Evolutionary conservation across 2,888 invertebrate species (phyloP).

Genomic region (Andrena haemorrhoa): DNA sequence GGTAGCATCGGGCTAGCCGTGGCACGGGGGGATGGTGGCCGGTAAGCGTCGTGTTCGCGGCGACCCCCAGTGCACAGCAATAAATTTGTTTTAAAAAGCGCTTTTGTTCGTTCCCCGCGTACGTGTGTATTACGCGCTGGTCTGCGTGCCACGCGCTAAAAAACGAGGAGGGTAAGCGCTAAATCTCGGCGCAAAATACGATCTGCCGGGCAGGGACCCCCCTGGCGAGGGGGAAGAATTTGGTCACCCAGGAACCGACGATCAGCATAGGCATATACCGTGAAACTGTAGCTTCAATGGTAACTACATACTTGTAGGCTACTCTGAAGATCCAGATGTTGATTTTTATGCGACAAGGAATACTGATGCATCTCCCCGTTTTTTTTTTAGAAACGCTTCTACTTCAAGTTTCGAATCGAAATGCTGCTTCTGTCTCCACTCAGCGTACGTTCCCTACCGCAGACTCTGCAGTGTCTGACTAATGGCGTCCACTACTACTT

Average conservation of each 20-base stretch:
- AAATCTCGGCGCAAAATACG: slow-evolving; percentile 66
- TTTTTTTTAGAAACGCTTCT: too few relatives aligned
- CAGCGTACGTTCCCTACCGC: too few relatives aligned
- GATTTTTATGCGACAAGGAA: too few relatives aligned
- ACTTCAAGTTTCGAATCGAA: too few relatives aligned
- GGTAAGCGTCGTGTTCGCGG: slow-evolving; percentile 73
- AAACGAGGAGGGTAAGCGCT: slow-evolving; percentile 46
- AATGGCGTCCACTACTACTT: not conserved
- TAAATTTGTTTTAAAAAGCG: slow-evolving; percentile 81
- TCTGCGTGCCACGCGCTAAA: slow-evolving; percentile 48
- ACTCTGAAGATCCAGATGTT: too few relatives aligned
- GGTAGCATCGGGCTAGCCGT: slow-evolving; percentile 30
- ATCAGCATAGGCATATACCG: slow-evolving; percentile 22
- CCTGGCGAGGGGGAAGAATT: slow-evolving; percentile 17
- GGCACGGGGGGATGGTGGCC: slow-evolving; percentile 33
- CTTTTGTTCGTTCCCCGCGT: slow-evolving; percentile 72
- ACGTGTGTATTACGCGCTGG: slow-evolving; percentile 55
- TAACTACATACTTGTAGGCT: not conserved
- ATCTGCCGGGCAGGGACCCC: slow-evolving; percentile 27
- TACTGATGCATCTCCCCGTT: too few relatives aligned
- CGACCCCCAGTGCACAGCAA: slow-evolving; percentile 68
- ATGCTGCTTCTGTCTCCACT: too few relatives aligned
- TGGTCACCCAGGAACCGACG: slow-evolving; percentile 17
- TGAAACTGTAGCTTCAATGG: not conserved
- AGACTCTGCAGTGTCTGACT: not conserved